Percentiles rank a stretch among this genome's conserved stretches.
Evolutionary conservation across 2,797 vertebrate genomes (phyloP).

Genomic region (Oreortyx pictus): DNA sequence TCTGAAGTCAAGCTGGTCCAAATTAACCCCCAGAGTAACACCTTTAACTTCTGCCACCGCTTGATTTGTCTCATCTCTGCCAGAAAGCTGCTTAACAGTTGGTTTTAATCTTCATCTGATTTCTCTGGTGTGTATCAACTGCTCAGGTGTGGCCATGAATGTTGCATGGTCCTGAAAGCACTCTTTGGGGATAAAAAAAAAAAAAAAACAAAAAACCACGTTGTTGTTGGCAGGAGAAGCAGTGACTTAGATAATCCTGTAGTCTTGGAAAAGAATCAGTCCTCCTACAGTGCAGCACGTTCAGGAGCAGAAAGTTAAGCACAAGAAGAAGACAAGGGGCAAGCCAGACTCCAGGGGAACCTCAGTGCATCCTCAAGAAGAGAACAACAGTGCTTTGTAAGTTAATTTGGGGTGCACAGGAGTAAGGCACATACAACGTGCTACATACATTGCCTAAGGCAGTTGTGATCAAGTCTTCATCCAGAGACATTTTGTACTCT

Average conservation of each 20-base stretch:
- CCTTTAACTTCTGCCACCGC: not conserved
- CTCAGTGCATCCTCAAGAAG: not conserved
- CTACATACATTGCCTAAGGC: not conserved
- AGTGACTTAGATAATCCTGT: not conserved
- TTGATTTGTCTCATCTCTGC: not conserved
- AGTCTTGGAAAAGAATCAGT: not conserved
- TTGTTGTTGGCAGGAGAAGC: not conserved
- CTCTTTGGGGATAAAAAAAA: not conserved
- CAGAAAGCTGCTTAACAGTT: not conserved
- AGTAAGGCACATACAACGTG: not conserved
- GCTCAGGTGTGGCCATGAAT: not conserved
- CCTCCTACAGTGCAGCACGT: not conserved
- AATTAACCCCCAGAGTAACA: not conserved
- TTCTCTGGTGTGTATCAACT: not conserved
- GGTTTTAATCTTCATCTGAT: not conserved
- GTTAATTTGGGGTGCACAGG: not conserved
- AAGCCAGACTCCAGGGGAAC: not conserved
- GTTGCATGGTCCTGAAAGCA: not conserved
- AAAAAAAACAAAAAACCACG: conserved; percentile 12
- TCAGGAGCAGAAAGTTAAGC: not conserved
- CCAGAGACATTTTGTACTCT: not conserved
- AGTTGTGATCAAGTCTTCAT: not conserved
- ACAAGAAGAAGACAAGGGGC: not conserved
- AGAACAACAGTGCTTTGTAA: not conserved
- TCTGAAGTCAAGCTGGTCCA: not conserved